Evolutionary conservation across 2,888 invertebrate species (phyloP).

Genomic region (Clostera curtula): DNA sequence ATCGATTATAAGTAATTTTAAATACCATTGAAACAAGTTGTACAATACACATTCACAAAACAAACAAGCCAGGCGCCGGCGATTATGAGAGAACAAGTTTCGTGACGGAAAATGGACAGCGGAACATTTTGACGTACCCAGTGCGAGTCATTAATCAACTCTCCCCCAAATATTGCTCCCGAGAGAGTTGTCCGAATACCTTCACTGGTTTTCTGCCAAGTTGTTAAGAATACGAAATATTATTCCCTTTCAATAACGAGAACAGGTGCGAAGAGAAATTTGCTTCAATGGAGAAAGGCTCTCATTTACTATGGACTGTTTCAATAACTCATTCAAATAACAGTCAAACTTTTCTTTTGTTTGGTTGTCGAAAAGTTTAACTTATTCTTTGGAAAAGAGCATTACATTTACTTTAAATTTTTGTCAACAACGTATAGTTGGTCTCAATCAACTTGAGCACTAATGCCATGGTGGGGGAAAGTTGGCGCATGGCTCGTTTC

Average conservation of each 20-base stretch:
- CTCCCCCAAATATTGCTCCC: conserved; percentile 23
- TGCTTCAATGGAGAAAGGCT: conserved; percentile 5
- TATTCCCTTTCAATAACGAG: conserved; percentile 9
- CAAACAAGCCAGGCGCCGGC: conserved; percentile 8
- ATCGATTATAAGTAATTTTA: too few species aligned
- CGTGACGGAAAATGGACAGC: conserved; percentile 15
- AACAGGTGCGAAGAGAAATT: conserved; percentile 7
- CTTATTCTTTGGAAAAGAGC: too few species aligned
- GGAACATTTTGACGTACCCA: conserved; percentile 20
- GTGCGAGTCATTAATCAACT: conserved; percentile 26
- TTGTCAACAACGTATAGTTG: too few species aligned
- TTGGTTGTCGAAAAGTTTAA: too few species aligned
- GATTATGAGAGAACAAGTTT: conserved; percentile 17
- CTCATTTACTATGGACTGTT: conserved; percentile 1
- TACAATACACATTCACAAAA: too few species aligned
- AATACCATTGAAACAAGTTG: too few species aligned
- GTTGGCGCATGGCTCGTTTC: too few species aligned
- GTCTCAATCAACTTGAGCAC: too few species aligned
- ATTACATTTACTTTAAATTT: too few species aligned
- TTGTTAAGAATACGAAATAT: conserved; percentile 15
- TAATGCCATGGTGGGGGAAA: too few species aligned
- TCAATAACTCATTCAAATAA: conserved; percentile 1
- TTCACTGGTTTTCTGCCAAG: conserved; percentile 15
- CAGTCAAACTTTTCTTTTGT: too few species aligned
- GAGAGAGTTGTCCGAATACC: conserved; percentile 21